Conservation (phyloP, 1,140 invertebrate genomes). For the Mamestra configurata region DNA sequence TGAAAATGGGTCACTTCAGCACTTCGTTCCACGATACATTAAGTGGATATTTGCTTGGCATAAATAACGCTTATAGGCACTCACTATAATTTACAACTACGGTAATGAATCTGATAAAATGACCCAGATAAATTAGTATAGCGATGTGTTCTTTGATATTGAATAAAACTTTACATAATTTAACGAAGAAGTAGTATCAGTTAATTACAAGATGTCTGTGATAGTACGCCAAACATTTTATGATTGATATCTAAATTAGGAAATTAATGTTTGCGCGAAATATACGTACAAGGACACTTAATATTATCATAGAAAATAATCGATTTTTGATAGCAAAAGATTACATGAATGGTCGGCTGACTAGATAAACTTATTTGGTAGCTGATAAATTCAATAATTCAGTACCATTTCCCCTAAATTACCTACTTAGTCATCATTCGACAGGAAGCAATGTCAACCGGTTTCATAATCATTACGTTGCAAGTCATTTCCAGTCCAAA, state of each 20-base stretch:
- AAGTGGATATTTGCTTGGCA: neutral
- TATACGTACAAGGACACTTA: slow-evolving; percentile 4
- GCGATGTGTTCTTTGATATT: neutral
- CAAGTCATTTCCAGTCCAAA: neutral
- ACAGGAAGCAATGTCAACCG: neutral
- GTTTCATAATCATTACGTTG: neutral
- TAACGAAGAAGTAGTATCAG: neutral
- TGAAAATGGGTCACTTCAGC: slow-evolving; percentile 26
- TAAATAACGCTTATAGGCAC: neutral
- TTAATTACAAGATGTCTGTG: neutral
- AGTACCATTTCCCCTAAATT: neutral
- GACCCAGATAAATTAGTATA: neutral
- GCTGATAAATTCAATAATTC: neutral
- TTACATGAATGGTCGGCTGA: slow-evolving; percentile 23
- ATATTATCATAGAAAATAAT: slow-evolving; percentile 2
- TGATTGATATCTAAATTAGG: slow-evolving; percentile 20
- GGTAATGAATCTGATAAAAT: neutral
- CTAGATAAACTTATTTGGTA: neutral
- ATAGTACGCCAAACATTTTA: neutral
- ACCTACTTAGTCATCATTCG: neutral
- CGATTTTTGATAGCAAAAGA: neutral
- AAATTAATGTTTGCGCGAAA: slow-evolving; percentile 7
- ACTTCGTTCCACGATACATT: neutral
- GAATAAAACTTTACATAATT: neutral
- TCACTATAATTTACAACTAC: neutral